A percentile compares a stretch with the other conserved stretches of the same genome.
phyloP scores from a whole-genome alignment of 2,113 vertebrate species.

The Hippocampus mohnikei region DNA sequence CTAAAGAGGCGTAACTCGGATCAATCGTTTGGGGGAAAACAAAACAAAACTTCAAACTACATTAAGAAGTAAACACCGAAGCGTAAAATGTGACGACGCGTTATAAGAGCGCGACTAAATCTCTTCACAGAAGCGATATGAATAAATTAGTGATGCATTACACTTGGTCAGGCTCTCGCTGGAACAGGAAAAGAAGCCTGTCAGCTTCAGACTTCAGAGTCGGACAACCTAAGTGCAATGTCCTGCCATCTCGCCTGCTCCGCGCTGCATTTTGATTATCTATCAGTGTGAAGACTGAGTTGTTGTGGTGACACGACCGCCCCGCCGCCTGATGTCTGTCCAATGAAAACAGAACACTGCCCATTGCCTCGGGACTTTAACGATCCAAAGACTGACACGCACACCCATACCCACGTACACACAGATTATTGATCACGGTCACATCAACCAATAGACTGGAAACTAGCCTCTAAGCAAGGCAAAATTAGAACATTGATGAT shows the following conservation, averaged over 20 bases:
- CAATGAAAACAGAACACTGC: conserved; percentile 56
- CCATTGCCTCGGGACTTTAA: conserved; percentile 61
- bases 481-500: conserved; percentile 68
- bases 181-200: conserved; percentile 30
- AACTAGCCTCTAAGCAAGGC: conserved; percentile 65
- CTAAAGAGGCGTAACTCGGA: neutral
- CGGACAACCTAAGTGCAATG: conserved; percentile 31
- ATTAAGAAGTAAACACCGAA: conserved; percentile 13
- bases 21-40: too few species aligned
- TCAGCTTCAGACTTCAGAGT: conserved; percentile 39
- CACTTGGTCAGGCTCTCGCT: conserved; percentile 24
- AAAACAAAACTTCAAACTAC: neutral
- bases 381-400: conserved; percentile 47
- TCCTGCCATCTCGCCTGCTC: conserved; percentile 32
- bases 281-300: conserved; percentile 51
- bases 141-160: conserved; percentile 46
- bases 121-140: conserved; percentile 30
- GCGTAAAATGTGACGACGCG: conserved; percentile 4
- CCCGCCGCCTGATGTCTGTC: conserved; percentile 50
- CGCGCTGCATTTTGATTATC: conserved; percentile 49
- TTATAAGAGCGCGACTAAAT: conserved; percentile 7
- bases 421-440: conserved; percentile 68
- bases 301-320: conserved; percentile 56
- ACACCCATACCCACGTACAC: conserved; percentile 7
- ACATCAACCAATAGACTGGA: conserved; percentile 63